Base-by-base conservation (phyloP, 2,113 vertebrate genomes). In the Dunckerocampus dactyliophorus region DNA sequence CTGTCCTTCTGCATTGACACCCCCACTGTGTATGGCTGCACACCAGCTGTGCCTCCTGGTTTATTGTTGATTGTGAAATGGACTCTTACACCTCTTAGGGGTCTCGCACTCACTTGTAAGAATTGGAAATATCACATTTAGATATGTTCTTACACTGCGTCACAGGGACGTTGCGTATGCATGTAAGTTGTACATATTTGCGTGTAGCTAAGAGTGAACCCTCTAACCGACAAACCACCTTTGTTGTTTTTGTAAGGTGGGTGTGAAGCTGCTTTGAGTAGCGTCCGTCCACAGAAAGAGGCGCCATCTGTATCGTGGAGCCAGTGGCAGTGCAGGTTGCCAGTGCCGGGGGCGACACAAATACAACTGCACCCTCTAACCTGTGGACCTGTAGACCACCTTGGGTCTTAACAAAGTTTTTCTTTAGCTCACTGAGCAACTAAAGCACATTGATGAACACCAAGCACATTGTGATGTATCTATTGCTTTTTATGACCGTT, bases 241-340 rank as follows among this genome's bases (percentile, higher is more conserved):
- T 57, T 72, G n/a, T 72, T 74, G 60, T 59, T 64, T 59, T 24
- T 67, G 28, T 66, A 34, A 22, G 17, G 22, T 52, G 45, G 45
- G 46, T 54, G 16, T 53, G n/a, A 58, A 61, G 37, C 60, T 72
- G 20, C 60, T 28, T 43, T 53, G 15, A 75, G 63, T 52, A 67
- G 55, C 22, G 16, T n/a, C 11, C 52, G 13, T 63, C 59, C 61
- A 50, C 24, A n/a, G n/a, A 17, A 11, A 14, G 15, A 42, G 3
- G 22, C 31, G 9, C 37, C 22, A 50, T 72, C 43, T 60, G 42
- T 13, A 2, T 19, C n/a, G 12, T 28, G 59, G 45, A 57, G 22
- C 51, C 54, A 42, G 54, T 21, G 54, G 54, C 19, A 1, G n/a
- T 8, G 34, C 39, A 28, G 34, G 31, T 55, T 39, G 53, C 7